These are phyloP conservation scores for Ectobius pallidus DNA, from an alignment of 2,888 invertebrate genomes.

Conservation along the genomic window DNA sequence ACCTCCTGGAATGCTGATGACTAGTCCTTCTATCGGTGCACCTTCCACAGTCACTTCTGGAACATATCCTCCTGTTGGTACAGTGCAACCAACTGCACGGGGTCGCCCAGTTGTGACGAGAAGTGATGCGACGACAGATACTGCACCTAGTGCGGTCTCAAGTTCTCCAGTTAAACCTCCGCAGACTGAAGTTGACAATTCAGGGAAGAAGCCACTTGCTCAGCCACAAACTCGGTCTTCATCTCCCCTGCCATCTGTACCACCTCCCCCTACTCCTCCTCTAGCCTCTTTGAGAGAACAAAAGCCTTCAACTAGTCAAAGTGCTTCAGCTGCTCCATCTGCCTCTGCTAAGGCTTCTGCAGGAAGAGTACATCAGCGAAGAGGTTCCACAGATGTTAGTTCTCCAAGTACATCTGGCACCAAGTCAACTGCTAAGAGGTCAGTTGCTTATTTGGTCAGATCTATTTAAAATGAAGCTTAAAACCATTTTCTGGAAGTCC, in stretches of 20 bases:
- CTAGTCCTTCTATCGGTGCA: background rate
- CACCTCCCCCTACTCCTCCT: too few relatives aligned
- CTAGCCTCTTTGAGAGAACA: background rate
- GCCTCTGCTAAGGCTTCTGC: background rate
- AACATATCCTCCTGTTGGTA: conserved; percentile 58
- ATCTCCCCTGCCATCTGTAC: too few relatives aligned
- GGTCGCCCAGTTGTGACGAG: conserved; percentile 5
- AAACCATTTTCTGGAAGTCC: too few relatives aligned
- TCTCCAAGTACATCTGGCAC: conserved; percentile 9
- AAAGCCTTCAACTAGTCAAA: background rate
- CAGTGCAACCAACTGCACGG: conserved; percentile 62
- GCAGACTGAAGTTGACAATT: background rate
- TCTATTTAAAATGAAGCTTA: too few relatives aligned
- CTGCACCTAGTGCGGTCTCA: background rate
- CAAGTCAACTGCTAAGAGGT: conserved; percentile 28
- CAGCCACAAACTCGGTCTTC: too few relatives aligned
- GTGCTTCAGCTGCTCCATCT: background rate
- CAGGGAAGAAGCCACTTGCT: conserved; percentile 11
- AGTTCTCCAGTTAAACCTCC: background rate
- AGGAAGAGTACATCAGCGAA: background rate
- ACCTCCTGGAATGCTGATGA: conserved; percentile 11
- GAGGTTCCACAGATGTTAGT: background rate
- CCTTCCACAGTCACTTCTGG: conserved; percentile 21
- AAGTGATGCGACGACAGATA: conserved; percentile 14
- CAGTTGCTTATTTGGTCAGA: background rate